Conservation (phyloP, 2,797 vertebrate species). For the Sebastes steindachneri region DNA sequence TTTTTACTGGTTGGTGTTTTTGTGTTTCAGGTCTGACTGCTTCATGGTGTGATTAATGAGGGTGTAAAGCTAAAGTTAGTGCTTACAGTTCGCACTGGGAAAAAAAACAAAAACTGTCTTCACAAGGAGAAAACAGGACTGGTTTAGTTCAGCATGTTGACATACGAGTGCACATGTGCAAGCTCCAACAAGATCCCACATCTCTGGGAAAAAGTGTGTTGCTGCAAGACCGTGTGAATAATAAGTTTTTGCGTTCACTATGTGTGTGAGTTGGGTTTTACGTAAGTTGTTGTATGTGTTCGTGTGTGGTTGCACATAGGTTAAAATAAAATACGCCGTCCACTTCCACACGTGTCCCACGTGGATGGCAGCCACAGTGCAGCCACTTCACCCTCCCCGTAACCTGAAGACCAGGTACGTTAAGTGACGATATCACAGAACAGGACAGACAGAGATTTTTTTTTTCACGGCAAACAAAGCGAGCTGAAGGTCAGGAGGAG, state of each 20-base stretch:
- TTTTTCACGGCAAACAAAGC: conserved; percentile 55
- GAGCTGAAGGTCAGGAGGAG: conserved; percentile 48
- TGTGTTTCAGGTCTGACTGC: conserved; percentile 27
- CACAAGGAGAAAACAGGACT: conserved; percentile 16
- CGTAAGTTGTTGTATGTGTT: neutral
- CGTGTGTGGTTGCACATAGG: neutral
- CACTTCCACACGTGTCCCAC: neutral
- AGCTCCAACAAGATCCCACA: conserved; percentile 63
- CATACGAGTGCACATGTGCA: conserved; percentile 49
- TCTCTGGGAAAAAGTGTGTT: conserved; percentile 46
- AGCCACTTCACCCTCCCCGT: neutral
- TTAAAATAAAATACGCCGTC: neutral
- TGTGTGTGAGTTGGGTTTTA: neutral
- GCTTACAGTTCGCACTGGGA: neutral
- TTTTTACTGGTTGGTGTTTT: conserved; percentile 4
- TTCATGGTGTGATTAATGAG: conserved; percentile 37
- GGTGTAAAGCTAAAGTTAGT: conserved; percentile 13
- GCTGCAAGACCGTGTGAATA: conserved; percentile 48
- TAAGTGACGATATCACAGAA: conserved; percentile 38
- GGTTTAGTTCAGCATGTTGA: conserved; percentile 24
- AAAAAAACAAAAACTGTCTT: neutral
- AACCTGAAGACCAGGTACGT: conserved; percentile 49
- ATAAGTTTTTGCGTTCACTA: neutral
- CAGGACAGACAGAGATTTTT: conserved; percentile 52
- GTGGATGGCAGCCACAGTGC: neutral